Conservation (phyloP, 2,113 vertebrate genomes). For the Panthera tigris region DNA sequence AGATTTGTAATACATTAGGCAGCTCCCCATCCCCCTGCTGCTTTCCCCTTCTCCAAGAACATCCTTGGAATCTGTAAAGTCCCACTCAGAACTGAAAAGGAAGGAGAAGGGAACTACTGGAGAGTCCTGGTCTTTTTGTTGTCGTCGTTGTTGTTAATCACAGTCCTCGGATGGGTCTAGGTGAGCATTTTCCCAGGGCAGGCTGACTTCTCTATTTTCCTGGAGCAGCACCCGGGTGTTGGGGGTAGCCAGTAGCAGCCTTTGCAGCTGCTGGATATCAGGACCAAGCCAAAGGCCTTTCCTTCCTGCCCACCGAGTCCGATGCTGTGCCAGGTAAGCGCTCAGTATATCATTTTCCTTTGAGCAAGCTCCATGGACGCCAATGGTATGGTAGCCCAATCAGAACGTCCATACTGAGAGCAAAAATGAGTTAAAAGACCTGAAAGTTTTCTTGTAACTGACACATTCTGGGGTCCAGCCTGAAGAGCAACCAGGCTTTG, state of each 20-base stretch:
- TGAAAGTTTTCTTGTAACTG: background rate
- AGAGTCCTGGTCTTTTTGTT: no score
- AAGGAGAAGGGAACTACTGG: background rate
- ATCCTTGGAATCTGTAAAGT: background rate
- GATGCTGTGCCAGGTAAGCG: background rate
- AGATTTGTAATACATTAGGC: background rate
- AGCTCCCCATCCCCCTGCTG: background rate
- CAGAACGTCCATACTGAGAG: background rate
- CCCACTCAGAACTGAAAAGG: background rate
- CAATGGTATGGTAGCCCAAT: background rate
- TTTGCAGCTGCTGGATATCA: background rate
- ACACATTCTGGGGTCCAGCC: background rate
- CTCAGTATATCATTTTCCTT: background rate
- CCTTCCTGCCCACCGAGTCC: background rate
- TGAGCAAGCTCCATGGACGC: background rate
- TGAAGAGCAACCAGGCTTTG: background rate
- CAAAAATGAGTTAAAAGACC: background rate
- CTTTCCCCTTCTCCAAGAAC: background rate
- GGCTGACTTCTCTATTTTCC: background rate
- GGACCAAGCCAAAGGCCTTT: background rate
- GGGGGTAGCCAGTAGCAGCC: background rate
- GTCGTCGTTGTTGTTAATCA: background rate
- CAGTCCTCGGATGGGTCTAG: background rate
- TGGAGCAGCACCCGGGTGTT: background rate
- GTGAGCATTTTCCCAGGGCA: background rate